Conservation (phyloP, 1,140 invertebrate species). For the Zaprionus inermis region DNA sequence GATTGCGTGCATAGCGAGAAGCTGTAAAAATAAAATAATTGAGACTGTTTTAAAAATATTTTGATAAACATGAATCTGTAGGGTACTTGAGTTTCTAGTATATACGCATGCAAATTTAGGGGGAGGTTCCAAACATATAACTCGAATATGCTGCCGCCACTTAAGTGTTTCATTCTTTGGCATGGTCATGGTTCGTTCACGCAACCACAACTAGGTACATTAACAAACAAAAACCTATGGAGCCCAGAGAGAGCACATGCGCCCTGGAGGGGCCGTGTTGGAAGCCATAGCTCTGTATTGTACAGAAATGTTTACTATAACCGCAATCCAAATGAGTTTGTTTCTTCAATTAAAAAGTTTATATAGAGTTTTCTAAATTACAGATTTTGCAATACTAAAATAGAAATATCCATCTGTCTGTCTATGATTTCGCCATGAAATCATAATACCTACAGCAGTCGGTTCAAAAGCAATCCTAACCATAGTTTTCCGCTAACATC, state of each 20-base stretch:
- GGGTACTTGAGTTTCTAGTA: slow-evolving; percentile 11
- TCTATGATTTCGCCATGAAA: neutral
- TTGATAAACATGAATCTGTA: neutral
- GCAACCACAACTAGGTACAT: slow-evolving; percentile 21
- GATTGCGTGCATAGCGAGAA: neutral
- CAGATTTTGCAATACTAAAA: no score
- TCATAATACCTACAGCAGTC: neutral
- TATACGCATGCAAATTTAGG: slow-evolving; percentile 16
- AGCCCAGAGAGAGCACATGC: slow-evolving; percentile 11
- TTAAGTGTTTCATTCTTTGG: slow-evolving; percentile 77
- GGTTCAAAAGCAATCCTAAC: neutral
- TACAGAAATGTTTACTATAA: neutral
- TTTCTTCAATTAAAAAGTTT: neutral
- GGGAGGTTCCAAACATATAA: slow-evolving; percentile 41
- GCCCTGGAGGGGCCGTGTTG: neutral
- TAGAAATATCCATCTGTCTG: no score
- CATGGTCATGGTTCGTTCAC: slow-evolving; percentile 78
- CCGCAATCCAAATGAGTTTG: neutral
- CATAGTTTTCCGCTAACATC: neutral
- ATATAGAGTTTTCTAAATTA: no score
- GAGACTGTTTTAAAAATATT: neutral
- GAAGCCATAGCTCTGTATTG: neutral
- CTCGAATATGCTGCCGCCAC: slow-evolving; percentile 7
- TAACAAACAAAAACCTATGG: neutral
- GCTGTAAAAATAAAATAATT: neutral